phyloP scores from a whole-genome alignment of 2,888 invertebrate species.

The Tinea pellionella region DNA sequence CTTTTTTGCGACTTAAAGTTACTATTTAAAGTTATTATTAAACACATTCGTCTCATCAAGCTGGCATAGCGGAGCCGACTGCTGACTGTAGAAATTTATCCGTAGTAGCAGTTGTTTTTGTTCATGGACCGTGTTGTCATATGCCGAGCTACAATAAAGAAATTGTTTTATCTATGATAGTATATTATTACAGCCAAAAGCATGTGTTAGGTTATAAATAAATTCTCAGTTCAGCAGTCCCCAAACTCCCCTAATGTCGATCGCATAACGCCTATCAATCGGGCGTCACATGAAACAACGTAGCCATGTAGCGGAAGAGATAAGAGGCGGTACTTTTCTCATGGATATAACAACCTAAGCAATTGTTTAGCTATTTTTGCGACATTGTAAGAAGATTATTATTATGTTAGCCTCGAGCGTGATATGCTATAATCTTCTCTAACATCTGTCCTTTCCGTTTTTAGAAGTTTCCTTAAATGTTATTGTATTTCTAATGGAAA shows the following conservation, averaged over 20 bases:
- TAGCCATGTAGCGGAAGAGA: conserved; percentile 52
- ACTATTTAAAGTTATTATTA: too few relatives aligned
- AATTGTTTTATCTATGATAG: too few relatives aligned
- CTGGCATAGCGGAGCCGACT: too few relatives aligned
- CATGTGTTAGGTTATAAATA: conserved; percentile 3
- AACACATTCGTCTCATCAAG: too few relatives aligned
- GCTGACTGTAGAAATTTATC: too few relatives aligned
- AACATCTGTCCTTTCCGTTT: neutral
- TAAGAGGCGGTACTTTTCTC: conserved; percentile 26
- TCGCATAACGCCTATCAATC: conserved; percentile 36
- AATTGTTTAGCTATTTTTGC: conserved; percentile 1
- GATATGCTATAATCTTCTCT: neutral
- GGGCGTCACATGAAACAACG: conserved; percentile 31
- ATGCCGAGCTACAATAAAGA: too few relatives aligned
- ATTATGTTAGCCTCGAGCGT: conserved; percentile 8
- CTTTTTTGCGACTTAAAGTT: too few relatives aligned
- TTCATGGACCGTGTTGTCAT: too few relatives aligned
- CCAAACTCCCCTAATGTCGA: conserved; percentile 9
- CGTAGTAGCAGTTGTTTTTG: too few relatives aligned
- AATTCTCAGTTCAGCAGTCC: neutral
- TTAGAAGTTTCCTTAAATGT: too few relatives aligned
- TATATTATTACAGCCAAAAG: neutral
- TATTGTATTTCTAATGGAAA: too few relatives aligned
- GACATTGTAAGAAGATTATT: conserved; percentile 11
- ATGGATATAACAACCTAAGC: neutral